Evolutionary conservation across 2,888 invertebrate species (phyloP), one percentile per base, ranked within the genome.

Genomic region (Lepidochrysops patricia): DNA sequence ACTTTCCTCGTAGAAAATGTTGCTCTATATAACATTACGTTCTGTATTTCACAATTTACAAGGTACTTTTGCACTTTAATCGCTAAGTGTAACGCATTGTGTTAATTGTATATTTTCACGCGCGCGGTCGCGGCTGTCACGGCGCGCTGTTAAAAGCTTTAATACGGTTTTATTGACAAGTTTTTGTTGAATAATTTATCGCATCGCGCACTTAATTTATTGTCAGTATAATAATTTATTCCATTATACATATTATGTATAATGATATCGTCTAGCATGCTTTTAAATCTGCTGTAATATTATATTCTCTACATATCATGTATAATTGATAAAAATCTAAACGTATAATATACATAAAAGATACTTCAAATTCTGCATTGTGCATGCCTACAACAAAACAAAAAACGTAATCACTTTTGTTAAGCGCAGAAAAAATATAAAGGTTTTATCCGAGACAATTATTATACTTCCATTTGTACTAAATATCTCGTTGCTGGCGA

Each of bases 1-100:
- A 58, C 25, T 60, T 58, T 61, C 56, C 57, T 54, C 58, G 34
- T 35, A 60, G 56, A 57, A 37, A 59, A 48, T 57, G 54, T 61
- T 59, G 61, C 56, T 61, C 19, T 19, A 43, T 60, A 62, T 62
- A 59, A 57, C 57, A 60, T 60, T 61, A 35, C 35, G 2, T 26
- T 37, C 13, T n/a, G 26, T 56, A 54, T 34, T 23, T 34, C 7
- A 37, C 13, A 50, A 49, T 62, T 62, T 64, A 61, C 63, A 49
- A 57, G 63, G 62, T 60, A 63, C 43, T 60, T 54, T 60, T 62
- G 57, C 60, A 54, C 62, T 63, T 62, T 63, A 65, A 60, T 64
- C 63, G 64, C 61, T 61, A 63, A 63, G 63, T 63, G 60, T 60
- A 65, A 60, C 64, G 63, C 54, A 60, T 60, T 63, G 63, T 63